Evolutionary conservation across 2,797 vertebrate genomes (phyloP).

Genomic region (Huso huso): DNA sequence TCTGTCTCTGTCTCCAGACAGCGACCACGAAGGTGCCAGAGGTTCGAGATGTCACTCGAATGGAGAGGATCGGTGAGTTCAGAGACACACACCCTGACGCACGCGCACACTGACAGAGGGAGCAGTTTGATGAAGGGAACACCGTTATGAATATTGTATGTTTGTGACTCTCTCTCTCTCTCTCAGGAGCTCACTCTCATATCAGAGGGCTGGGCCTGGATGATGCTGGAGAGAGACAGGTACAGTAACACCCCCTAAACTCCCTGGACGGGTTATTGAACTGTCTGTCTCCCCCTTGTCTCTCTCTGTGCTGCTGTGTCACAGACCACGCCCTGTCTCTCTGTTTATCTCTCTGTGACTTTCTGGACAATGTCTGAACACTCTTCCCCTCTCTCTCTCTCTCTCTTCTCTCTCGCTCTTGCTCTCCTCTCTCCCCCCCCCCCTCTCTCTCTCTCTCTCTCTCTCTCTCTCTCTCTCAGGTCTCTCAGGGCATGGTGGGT

Average conservation of each 20-base stretch:
- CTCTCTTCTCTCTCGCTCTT: no score
- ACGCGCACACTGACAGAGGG: no score
- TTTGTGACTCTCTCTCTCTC: slow-evolving; percentile 13
- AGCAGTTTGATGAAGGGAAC: no score
- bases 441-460: no score
- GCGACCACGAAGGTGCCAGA: slow-evolving; percentile 80
- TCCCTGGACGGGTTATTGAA: no score
- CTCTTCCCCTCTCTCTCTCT: no score
- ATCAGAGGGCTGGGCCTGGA: slow-evolving; percentile 88
- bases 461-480: slow-evolving; percentile 56
- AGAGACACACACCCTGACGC: rapidly evolving
- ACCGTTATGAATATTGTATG: neutral
- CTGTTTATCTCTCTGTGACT: no score
- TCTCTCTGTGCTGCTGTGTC: neutral
- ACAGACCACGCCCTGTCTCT: neutral
- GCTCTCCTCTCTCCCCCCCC: no score
- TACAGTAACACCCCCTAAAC: slow-evolving; percentile 30
- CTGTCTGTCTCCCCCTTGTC: neutral
- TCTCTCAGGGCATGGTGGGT: no score
- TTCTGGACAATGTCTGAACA: no score
- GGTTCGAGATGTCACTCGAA: slow-evolving; percentile 81
- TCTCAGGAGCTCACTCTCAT: slow-evolving; percentile 84
- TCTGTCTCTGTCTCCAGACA: slow-evolving; percentile 41
- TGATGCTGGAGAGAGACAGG: slow-evolving; percentile 85
- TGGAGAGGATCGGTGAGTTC: slow-evolving; percentile 82